phyloP scores from a whole-genome alignment of 1,140 invertebrate genomes.

The Solenopsis invicta region DNA sequence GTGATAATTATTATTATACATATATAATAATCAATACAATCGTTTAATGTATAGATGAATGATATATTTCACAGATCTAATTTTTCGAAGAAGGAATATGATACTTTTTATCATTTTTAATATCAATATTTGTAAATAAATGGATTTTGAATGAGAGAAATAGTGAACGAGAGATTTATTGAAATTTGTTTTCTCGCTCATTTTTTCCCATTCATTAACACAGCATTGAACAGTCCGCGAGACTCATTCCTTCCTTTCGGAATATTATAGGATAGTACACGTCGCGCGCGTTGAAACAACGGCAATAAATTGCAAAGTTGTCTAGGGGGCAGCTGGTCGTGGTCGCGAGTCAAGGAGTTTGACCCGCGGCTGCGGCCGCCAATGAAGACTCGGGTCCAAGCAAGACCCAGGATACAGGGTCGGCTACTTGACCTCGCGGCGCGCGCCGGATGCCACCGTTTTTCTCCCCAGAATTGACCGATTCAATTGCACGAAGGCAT shows the following conservation, averaged over 20 bases:
- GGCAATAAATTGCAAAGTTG: conserved; percentile 67
- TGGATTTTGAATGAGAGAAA: too few species aligned
- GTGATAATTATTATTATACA: not conserved
- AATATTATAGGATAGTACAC: conserved; percentile 55
- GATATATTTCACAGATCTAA: too few species aligned
- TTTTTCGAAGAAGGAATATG: not conserved
- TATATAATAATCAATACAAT: not conserved
- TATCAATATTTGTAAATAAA: not conserved
- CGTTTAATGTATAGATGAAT: not conserved
- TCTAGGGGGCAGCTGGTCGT: conserved; percentile 80
- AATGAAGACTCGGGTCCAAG: conserved; percentile 76
- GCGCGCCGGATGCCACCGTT: conserved; percentile 83
- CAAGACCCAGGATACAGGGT: conserved; percentile 83
- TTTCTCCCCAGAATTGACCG: conserved; percentile 81
- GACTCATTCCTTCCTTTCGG: conserved; percentile 42
- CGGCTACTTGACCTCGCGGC: conserved; percentile 81
- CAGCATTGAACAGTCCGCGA: not conserved
- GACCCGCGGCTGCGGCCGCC: conserved; percentile 77
- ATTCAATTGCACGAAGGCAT: conserved; percentile 73
- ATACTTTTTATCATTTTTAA: not conserved
- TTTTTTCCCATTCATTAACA: not conserved
- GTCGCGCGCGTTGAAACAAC: conserved; percentile 49
- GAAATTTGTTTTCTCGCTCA: not conserved
- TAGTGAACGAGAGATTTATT: too few species aligned
- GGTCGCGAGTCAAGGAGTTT: conserved; percentile 81